Evolutionary conservation across 2,888 invertebrate species (phyloP).

Genomic region (Brachynemurus nebulosus): DNA sequence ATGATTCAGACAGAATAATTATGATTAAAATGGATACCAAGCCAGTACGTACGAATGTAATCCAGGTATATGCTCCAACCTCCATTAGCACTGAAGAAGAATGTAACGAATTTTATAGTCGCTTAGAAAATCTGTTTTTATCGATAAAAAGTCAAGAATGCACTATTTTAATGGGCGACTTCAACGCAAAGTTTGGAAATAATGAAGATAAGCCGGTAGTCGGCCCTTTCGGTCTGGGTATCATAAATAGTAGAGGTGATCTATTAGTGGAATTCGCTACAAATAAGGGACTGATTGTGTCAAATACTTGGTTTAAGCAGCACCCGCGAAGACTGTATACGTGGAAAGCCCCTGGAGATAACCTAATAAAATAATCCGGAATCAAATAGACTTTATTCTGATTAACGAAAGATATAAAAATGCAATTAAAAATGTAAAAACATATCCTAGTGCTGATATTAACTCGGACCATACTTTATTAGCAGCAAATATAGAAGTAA

Average conservation of each 20-base stretch:
- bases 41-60: background rate
- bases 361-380: background rate
- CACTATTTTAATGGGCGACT: background rate
- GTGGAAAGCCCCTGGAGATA: background rate
- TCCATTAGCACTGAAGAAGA: background rate
- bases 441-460: background rate
- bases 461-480: background rate
- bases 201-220: background rate
- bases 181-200: background rate
- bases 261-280: background rate
- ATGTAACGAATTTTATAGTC: background rate
- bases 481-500: background rate
- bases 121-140: background rate
- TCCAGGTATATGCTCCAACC: constrained; percentile 1
- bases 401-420: background rate
- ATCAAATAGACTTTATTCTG: background rate
- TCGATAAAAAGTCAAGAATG: background rate
- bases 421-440: background rate
- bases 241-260: background rate
- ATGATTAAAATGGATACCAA: background rate
- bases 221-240: background rate
- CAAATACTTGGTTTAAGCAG: constrained; percentile 2
- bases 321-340: background rate
- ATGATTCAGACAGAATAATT: background rate
- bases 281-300: background rate